Evolutionary conservation across 2,113 vertebrate species (phyloP), one percentile per base, ranked within the genome.

Genomic region (Notechis scutatus): DNA sequence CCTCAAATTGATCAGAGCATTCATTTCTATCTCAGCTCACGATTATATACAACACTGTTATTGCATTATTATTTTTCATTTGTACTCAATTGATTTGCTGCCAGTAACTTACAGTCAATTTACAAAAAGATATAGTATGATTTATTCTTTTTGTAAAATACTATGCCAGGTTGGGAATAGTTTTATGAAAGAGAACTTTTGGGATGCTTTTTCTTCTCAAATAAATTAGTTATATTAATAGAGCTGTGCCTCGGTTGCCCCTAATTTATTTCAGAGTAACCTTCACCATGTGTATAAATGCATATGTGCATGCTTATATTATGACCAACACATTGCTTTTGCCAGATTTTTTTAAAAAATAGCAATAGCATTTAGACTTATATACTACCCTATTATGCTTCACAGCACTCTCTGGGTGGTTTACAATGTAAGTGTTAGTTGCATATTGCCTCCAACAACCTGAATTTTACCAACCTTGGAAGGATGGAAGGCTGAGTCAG

Each of bases 21-120:
- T 93, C 94, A 39, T 94, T 97, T 97, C 94, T 85, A 3, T 90
- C 92, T 95, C 52, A 85, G 92, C 88, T 93, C 90, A 56, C 90
- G 94, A 94, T 95, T 95, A 97, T 95, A 94, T 93, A 94, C 85
- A 96, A 47, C 93, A 52, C 95, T 93, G 93, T 95, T 96, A 97
- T 95, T 95, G 91, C 93, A 90, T 96, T 97, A 96, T 97, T 97
- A 96, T 96, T 97, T 97, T 97, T 97, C 94, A 97, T 96, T 97
- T 96, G 95, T 91, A 94, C 93, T 81, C 74, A 89, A 96, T 94
- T 95, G 96, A 97, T 97, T 97, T 97, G 96, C 95, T 97, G 96
- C 95, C 95, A 96, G 94, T 92, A 96, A 95, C 92, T 94, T 95
- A 96, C 94, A 97, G 92, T 97, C 94, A 97, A 96, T 97, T 96